These are phyloP conservation scores for Gadopsis bispinosus DNA, from an alignment of 2,797 vertebrate species.

Conservation along the genomic window DNA sequence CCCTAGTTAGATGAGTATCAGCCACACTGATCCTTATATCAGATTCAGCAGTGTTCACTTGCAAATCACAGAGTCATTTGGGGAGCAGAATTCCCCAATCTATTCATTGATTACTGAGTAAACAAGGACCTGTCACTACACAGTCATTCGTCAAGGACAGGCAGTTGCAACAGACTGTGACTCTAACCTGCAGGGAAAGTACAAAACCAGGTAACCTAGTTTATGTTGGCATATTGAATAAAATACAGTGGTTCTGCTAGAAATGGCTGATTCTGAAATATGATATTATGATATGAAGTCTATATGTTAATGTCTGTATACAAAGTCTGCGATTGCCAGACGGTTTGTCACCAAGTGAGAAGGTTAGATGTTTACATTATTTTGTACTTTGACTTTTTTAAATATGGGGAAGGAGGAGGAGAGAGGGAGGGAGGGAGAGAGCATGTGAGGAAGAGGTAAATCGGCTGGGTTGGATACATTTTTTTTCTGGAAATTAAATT, in stretches of 20 bases:
- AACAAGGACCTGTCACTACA: slow-evolving; percentile 56
- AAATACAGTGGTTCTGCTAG: not conserved
- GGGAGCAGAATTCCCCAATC: slow-evolving; percentile 22
- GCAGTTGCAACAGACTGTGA: slow-evolving; percentile 62
- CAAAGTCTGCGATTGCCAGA: not conserved
- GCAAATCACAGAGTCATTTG: slow-evolving; percentile 45
- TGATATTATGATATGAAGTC: not conserved
- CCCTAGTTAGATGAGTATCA: slow-evolving; percentile 7
- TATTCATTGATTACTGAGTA: slow-evolving; percentile 76
- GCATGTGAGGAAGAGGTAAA: not conserved
- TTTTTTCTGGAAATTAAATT: not conserved
- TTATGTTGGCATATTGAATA: slow-evolving; percentile 1
- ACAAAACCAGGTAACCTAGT: slow-evolving; percentile 16
- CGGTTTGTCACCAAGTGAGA: not conserved
- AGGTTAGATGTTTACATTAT: slow-evolving; percentile 4
- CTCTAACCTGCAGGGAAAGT: slow-evolving; percentile 49
- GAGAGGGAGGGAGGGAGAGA: not conserved
- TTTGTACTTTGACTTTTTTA: slow-evolving; percentile 31
- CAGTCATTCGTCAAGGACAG: slow-evolving; percentile 64
- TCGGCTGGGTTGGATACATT: not conserved
- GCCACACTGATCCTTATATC: slow-evolving; percentile 21
- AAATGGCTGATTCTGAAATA: slow-evolving; percentile 3
- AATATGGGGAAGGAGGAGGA: not conserved
- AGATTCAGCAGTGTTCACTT: slow-evolving; percentile 28
- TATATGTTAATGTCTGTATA: not conserved